Conservation (phyloP, 1,140 invertebrate species). For the Alviniconcha marisindica region DNA sequence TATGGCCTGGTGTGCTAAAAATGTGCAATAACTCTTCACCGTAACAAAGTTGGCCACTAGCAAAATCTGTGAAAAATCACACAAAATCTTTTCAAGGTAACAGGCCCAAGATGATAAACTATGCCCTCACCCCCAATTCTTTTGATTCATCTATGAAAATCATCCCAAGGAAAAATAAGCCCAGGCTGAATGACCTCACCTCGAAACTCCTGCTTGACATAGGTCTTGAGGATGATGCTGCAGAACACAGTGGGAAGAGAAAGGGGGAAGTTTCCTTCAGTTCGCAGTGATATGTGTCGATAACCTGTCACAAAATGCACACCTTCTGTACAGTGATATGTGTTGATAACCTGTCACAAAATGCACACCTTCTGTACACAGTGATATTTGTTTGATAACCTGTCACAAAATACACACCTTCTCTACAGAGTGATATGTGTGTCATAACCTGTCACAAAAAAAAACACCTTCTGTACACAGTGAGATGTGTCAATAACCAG, state of each 20-base stretch:
- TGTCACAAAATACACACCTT: slow-evolving; percentile 46
- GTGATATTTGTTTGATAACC: slow-evolving; percentile 96
- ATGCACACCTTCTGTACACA: slow-evolving; percentile 73
- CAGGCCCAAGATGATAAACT: too few relatives aligned
- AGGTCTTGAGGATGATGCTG: slow-evolving; percentile 99
- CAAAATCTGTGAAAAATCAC: too few relatives aligned
- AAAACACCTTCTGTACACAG: too few relatives aligned
- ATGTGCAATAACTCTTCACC: too few relatives aligned
- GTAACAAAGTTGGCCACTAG: too few relatives aligned
- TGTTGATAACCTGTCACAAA: slow-evolving; percentile 88
- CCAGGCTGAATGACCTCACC: slow-evolving; percentile 78
- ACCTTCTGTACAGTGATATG: slow-evolving; percentile 86
- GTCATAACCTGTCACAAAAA: not conserved
- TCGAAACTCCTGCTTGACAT: slow-evolving; percentile 99
- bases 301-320: slow-evolving; percentile 81
- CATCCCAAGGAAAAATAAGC: too few relatives aligned
- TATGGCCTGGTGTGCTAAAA: too few relatives aligned
- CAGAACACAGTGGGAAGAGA: slow-evolving; percentile 99
- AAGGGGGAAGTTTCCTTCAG: slow-evolving; percentile 99
- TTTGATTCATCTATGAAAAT: too few relatives aligned
- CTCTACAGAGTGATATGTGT: not conserved
- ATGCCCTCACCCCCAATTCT: too few relatives aligned
- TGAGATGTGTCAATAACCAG: too few relatives aligned
- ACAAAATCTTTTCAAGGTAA: too few relatives aligned
- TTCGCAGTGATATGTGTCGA: slow-evolving; percentile 96